phyloP scores from a whole-genome alignment of 2,888 invertebrate genomes.

The Laspeyria flexula region DNA sequence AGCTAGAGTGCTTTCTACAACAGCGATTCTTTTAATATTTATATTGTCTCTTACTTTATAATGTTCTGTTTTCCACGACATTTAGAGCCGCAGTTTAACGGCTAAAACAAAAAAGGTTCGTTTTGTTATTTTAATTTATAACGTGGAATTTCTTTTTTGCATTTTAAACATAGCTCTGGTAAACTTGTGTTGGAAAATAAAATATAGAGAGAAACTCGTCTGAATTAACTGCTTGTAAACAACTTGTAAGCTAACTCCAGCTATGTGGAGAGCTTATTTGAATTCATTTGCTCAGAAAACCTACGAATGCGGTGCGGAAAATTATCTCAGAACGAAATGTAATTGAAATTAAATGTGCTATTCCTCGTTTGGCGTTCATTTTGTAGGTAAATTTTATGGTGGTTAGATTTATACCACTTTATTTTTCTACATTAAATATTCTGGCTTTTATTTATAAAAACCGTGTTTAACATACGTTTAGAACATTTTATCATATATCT shows the following conservation, averaged over 20 bases:
- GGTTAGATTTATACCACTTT: too few relatives aligned
- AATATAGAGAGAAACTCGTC: constrained; percentile 7
- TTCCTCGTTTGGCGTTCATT: background rate
- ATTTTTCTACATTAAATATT: too few relatives aligned
- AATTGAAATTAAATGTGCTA: constrained; percentile 8
- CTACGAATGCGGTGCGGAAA: constrained; percentile 1
- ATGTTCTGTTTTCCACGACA: constrained; percentile 12
- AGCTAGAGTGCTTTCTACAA: background rate
- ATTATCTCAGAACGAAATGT: constrained; percentile 1
- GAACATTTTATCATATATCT: too few relatives aligned
- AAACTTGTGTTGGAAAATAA: constrained; percentile 20
- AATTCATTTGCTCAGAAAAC: constrained; percentile 12
- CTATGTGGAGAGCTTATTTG: constrained; percentile 5
- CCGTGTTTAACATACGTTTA: too few relatives aligned
- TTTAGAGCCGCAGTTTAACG: constrained; percentile 19
- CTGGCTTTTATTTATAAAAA: too few relatives aligned
- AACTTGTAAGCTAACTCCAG: constrained; percentile 6
- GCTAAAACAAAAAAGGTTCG: constrained; percentile 24
- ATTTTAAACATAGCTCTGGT: constrained; percentile 30
- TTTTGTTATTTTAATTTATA: constrained; percentile 40
- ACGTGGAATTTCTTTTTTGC: constrained; percentile 33
- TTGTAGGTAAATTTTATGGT: background rate
- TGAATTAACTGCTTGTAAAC: constrained; percentile 12
- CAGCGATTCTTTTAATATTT: background rate
- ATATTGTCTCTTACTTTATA: constrained; percentile 14